Percentiles rank a stretch among this genome's conserved stretches.
Conservation (phyloP, 2,797 vertebrate species). For the Eospalax fontanierii region DNA sequence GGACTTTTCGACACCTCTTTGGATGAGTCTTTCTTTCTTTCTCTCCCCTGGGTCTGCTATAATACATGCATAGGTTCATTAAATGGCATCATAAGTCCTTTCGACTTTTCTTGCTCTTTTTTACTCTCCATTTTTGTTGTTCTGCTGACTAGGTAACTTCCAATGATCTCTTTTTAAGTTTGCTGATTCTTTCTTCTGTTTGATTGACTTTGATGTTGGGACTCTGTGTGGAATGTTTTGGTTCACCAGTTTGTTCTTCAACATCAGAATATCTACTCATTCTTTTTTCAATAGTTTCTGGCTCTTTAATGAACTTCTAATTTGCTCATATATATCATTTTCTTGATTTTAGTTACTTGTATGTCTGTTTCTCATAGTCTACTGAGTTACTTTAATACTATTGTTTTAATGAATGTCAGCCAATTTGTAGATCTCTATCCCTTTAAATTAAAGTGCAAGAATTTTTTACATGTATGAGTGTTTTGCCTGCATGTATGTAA, state of each 20-base stretch:
- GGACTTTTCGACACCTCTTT: neutral
- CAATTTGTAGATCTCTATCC: neutral
- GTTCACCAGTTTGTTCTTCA: neutral
- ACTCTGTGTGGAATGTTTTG: neutral
- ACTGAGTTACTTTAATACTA: neutral
- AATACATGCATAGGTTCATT: neutral
- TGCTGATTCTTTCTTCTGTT: neutral
- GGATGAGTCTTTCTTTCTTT: neutral
- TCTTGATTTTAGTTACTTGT: neutral
- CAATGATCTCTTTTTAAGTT: neutral
- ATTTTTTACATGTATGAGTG: neutral
- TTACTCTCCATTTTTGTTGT: neutral
- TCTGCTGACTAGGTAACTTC: neutral
- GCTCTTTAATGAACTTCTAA: neutral
- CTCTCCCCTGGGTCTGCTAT: neutral
- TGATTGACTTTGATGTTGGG: neutral
- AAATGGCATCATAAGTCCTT: neutral
- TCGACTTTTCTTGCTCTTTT: neutral
- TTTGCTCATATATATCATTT: neutral
- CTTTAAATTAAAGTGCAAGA: neutral
- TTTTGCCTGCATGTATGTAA: no score
- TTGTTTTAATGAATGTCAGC: neutral
- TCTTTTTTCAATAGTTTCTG: neutral
- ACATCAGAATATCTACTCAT: neutral
- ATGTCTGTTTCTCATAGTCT: neutral